Evolutionary conservation across 2,888 invertebrate species (phyloP).

Genomic region (Brassicogethes aeneus): DNA sequence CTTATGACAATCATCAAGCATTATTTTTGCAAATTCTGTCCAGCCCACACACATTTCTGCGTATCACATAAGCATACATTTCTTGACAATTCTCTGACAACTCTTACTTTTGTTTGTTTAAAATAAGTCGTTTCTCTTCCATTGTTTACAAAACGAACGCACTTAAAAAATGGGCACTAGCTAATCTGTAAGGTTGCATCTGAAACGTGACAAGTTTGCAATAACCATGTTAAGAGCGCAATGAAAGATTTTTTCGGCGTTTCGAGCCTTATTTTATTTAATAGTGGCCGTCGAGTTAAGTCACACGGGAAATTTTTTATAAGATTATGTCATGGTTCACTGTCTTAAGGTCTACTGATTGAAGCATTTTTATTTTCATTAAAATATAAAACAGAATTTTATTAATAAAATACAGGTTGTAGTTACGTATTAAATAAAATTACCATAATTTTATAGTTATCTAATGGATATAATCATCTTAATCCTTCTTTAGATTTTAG

Average conservation of each 20-base stretch:
- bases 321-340: slow-evolving; percentile 7
- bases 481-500: no score
- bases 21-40: no score
- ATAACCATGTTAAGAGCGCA: slow-evolving; percentile 7
- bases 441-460: no score
- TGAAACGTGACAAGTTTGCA: slow-evolving; percentile 19
- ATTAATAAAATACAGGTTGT: no score
- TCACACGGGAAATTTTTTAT: slow-evolving; percentile 15
- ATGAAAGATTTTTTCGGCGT: slow-evolving; percentile 11
- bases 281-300: not conserved
- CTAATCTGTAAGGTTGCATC: slow-evolving; percentile 12
- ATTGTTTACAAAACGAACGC: not conserved
- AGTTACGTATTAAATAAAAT: no score
- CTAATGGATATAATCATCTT: no score
- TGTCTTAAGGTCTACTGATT: no score
- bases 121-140: not conserved
- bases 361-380: no score
- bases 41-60: no score
- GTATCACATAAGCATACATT: not conserved
- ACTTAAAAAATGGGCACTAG: not conserved
- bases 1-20: no score
- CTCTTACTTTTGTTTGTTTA: not conserved
- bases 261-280: no score
- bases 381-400: no score
- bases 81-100: not conserved